Evolutionary conservation across 2,888 invertebrate genomes (phyloP), one percentile per base, ranked within the genome.

Genomic region (Epiblema foenella): DNA sequence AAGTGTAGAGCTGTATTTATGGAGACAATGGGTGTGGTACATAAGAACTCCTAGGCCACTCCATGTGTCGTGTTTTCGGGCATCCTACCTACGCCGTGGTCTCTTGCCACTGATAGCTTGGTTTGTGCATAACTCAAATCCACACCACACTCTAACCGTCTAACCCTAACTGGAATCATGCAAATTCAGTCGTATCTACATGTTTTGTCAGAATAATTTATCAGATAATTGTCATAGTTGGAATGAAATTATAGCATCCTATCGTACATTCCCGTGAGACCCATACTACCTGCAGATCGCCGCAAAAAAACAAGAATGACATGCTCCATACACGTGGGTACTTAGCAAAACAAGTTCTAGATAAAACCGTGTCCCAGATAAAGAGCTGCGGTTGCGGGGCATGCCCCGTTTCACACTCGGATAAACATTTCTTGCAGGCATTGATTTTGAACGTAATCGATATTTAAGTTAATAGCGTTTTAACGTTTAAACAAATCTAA

Each of bases 361-460:
- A 64, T 64, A 69, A 69, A 69, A 57, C 39, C 57, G 69, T 63
- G 69, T 63, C 56, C 69, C 17, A 69, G 62, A 57, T 67, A 59
- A 57, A 20, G 56, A 18, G 70, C 74, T 78, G 77, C 59, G 77
- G 77, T 76, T 70, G 67, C 54, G 62, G 68, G 67, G 69, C 74
- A 71, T 69, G 71, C 60, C 73, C 72, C 63, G 72, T 75, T 75
- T 75, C 68, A 75, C 69, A 67, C 74, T 59, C 66, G 63, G 58
- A 42, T 63, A 67, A 46, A 71, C 71, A 75, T 75, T 76, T 74
- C 60, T 73, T 57, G 57, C 72, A 66, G 71, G 64, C 71, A 73
- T 68, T 75, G 64, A 67, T 67, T 69, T 52, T 68, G 33, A 60
- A 65, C 51, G 64, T 69, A 69, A 64, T 52, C 58, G 58, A 52